phyloP scores from a whole-genome alignment of 2,888 invertebrate genomes.

The Morpho achilles region DNA sequence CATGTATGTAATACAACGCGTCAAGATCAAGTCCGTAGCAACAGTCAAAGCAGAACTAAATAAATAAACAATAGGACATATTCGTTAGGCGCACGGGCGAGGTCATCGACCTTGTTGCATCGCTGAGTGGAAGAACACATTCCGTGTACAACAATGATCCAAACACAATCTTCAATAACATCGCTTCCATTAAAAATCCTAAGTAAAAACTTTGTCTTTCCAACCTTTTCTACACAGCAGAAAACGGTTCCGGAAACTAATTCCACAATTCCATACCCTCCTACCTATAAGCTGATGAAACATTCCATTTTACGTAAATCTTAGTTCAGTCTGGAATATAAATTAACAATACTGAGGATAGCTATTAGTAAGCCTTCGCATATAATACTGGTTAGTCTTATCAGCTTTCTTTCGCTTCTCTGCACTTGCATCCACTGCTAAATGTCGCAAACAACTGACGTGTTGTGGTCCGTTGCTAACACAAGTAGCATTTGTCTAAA shows the following conservation, averaged over 20 bases:
- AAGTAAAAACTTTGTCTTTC: slow-evolving; percentile 16
- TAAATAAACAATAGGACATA: slow-evolving; percentile 55
- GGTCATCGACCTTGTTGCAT: slow-evolving; percentile 43
- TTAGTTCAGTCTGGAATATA: slow-evolving; percentile 10
- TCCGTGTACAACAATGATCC: slow-evolving; percentile 22
- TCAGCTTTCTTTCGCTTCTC: slow-evolving; percentile 14
- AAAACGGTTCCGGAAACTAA: slow-evolving; percentile 27
- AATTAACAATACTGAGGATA: slow-evolving; percentile 17
- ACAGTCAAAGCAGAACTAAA: slow-evolving; percentile 71
- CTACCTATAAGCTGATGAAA: slow-evolving; percentile 11
- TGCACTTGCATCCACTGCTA: slow-evolving; percentile 14
- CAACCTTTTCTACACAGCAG: slow-evolving; percentile 28
- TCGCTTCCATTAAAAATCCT: slow-evolving; percentile 23
- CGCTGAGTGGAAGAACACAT: slow-evolving; percentile 40
- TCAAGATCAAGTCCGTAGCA: slow-evolving; percentile 75
- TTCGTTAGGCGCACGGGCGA: slow-evolving; percentile 41
- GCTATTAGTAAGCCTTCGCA: slow-evolving; percentile 20
- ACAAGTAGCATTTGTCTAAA: slow-evolving; percentile 14
- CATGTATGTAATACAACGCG: slow-evolving; percentile 72
- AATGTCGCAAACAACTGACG: slow-evolving; percentile 11
- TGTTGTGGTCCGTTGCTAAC: slow-evolving; percentile 11
- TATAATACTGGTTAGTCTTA: slow-evolving; percentile 5
- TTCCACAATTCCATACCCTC: slow-evolving; percentile 20
- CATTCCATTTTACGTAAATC: slow-evolving; percentile 1
- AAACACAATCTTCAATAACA: slow-evolving; percentile 15